Conservation (phyloP, 1,140 invertebrate genomes). For the Lordiphosa collinella region DNA sequence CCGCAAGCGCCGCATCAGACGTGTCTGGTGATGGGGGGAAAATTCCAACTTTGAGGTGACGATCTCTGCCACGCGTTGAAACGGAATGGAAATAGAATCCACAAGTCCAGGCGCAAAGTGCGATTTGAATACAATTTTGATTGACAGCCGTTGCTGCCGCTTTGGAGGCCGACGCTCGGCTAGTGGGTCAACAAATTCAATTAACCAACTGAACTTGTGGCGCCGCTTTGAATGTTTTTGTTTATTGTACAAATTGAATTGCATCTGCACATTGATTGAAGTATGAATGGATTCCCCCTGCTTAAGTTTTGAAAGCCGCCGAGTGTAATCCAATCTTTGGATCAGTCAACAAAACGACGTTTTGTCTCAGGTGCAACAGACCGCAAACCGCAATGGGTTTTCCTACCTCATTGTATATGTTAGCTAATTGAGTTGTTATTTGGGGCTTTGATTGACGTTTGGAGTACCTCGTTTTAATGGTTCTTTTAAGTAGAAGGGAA, state of each 20-base stretch:
- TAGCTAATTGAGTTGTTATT: conserved; percentile 29
- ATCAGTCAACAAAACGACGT: conserved; percentile 16
- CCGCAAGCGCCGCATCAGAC: background rate
- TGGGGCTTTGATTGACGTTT: too few species aligned
- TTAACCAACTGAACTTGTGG: conserved; percentile 73
- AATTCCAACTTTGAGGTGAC: conserved; percentile 13
- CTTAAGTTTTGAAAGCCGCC: too few species aligned
- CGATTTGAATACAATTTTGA: conserved; percentile 39
- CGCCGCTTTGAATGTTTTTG: conserved; percentile 31
- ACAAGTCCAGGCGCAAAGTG: conserved; percentile 54
- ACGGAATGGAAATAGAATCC: conserved; percentile 52
- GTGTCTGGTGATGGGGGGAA: conserved; percentile 5
- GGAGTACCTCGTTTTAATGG: too few species aligned
- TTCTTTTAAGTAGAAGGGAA: too few species aligned
- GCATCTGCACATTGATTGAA: conserved; percentile 47
- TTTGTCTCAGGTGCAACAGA: conserved; percentile 1
- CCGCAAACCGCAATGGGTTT: conserved; percentile 6
- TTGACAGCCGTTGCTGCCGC: conserved; percentile 34
- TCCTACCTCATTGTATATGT: too few species aligned
- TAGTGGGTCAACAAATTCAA: conserved; percentile 73
- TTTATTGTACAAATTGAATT: conserved; percentile 53
- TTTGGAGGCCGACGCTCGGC: conserved; percentile 22
- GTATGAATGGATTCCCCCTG: background rate
- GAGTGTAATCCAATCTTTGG: too few species aligned
- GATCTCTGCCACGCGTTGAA: conserved; percentile 52